phyloP scores from a whole-genome alignment of 2,888 invertebrate genomes.

The Lochmaea capreae region DNA sequence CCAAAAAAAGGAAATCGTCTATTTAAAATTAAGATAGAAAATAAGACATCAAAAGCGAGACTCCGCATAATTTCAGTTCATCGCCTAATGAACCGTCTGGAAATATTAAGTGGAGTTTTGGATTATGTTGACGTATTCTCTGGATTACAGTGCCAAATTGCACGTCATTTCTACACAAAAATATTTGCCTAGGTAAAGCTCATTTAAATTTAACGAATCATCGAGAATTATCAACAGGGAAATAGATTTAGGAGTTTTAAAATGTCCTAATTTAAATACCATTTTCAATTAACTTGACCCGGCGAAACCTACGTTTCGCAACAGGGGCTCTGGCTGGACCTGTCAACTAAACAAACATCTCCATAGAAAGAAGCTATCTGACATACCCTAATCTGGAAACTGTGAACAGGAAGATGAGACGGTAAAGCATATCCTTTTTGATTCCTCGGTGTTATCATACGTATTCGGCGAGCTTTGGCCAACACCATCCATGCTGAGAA shows the following conservation, averaged over 20 bases:
- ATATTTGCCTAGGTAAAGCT: background rate
- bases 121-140: slow-evolving; percentile 14
- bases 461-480: no score
- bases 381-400: no score
- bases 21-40: slow-evolving; percentile 8
- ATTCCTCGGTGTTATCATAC: no score
- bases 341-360: no score
- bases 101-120: background rate
- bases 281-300: no score
- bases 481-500: no score
- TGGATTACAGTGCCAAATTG: slow-evolving; percentile 15
- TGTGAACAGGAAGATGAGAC: no score
- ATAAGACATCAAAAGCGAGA: slow-evolving; percentile 8
- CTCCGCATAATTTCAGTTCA: slow-evolving; percentile 10
- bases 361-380: no score
- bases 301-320: no score
- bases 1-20: background rate
- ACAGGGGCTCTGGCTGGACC: no score
- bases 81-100: slow-evolving; percentile 10
- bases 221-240: background rate
- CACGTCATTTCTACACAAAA: background rate
- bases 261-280: background rate
- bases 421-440: no score
- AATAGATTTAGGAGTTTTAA: background rate
- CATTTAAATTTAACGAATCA: background rate